A percentile compares a stretch with the other conserved stretches of the same genome.
These are phyloP conservation scores for Muscicapa striata DNA, from an alignment of 2,797 vertebrate species.

Conservation along the genomic window DNA sequence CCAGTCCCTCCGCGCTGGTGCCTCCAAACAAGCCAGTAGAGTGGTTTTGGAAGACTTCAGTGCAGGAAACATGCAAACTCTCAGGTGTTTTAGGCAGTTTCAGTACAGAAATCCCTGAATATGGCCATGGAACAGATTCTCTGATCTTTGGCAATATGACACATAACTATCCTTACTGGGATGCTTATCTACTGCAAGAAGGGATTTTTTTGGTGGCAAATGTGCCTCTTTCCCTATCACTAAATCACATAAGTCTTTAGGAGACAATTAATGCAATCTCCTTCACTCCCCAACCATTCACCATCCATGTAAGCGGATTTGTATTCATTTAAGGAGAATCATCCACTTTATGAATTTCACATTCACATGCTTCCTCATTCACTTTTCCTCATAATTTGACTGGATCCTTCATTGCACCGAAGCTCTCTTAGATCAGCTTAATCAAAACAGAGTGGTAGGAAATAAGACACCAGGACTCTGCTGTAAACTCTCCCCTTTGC, in stretches of 20 bases:
- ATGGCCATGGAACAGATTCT: neutral
- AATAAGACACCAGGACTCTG: neutral
- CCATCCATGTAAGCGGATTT: neutral
- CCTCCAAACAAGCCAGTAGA: neutral
- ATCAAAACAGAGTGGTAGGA: neutral
- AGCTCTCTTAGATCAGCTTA: neutral
- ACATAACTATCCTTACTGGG: neutral
- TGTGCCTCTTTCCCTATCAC: neutral
- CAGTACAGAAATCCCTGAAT: neutral
- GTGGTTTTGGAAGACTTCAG: neutral
- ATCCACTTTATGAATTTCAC: neutral
- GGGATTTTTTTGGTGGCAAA: neutral
- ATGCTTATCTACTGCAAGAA: neutral
- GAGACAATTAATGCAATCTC: neutral
- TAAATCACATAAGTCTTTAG: neutral
- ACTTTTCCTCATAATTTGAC: neutral
- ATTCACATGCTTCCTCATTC: neutral
- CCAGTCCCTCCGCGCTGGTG: neutral
- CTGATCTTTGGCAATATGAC: neutral
- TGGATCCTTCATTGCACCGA: neutral
- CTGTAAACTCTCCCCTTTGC: neutral
- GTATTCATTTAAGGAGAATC: neutral
- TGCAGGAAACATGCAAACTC: neutral
- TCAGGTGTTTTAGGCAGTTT: neutral
- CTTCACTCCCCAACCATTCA: neutral